Base-by-base conservation (phyloP, 2,113 vertebrate species). In the Chitala chitala region DNA sequence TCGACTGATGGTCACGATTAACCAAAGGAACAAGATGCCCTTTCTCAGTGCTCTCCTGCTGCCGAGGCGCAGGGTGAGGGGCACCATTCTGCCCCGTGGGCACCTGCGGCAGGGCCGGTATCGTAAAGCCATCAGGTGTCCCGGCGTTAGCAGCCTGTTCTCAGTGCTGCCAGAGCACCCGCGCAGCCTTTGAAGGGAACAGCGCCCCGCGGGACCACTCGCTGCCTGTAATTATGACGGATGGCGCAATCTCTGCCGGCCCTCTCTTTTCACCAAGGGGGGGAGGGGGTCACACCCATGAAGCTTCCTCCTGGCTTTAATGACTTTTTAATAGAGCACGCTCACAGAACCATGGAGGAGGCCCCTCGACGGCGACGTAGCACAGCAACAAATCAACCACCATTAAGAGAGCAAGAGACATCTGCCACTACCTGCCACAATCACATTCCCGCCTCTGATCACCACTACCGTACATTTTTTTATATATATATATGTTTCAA, bases 241-340 rank as follows among this genome's bases (percentile, higher is more conserved):
- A 91, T 91, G 82, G 86, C 82, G 85, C 87, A 84, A 90, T 91
- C 90, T 90, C 83, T 81, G 82, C 71, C 78, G 82, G 85, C 79
- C 79, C 82, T 83, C 85, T 86, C 87, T 26, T 66, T 69, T 38
- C 82, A 84, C 84, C 79, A 81, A 80, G 83, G 84, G 83, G 76
- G 83, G 82, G 80, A 81, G 83, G 82, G 80, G 78, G 80, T 83
- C 82, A 76, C 81, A 17, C 58, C 33, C 58, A 38, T 38, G 58
- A 29, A 63, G 84, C 84, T 87, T 89, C 83, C 86, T 84, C 82
- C 81, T 64, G 77, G 84, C 82, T 83, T 87, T 90, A 90, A 90
- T 89, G 87, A 86, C 85, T 91, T 89, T 90, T 89, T 89, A 90
- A 90, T 89, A 84, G 86, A 88, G 88, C 83, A 75, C 76, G 83